Percentiles rank a stretch among this genome's conserved stretches.
Conservation (phyloP, 2,888 invertebrate genomes). For the Empis stercorea region DNA sequence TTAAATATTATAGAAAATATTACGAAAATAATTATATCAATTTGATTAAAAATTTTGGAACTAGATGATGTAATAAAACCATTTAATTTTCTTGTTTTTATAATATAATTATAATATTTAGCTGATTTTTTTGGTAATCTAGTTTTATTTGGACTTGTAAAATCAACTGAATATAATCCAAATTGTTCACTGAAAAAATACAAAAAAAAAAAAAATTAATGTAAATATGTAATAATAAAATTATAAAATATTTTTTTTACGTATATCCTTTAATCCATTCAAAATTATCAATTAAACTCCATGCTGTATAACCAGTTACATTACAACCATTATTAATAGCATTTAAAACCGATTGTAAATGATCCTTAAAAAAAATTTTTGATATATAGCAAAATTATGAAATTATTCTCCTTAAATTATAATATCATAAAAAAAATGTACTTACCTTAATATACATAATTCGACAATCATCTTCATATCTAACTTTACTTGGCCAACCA, state of each 20-base stretch:
- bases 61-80: neutral
- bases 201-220: slow-evolving; percentile 3
- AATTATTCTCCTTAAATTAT: no score
- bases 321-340: slow-evolving; percentile 24
- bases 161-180: slow-evolving; percentile 57
- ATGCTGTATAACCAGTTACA: slow-evolving; percentile 22
- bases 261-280: slow-evolving; percentile 26
- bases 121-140: slow-evolving; percentile 53
- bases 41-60: no score
- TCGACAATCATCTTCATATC: slow-evolving; percentile 33
- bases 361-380: slow-evolving; percentile 28
- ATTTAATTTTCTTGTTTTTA: slow-evolving; percentile 27
- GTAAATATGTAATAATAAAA: slow-evolving; percentile 6
- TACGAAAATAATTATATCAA: no score
- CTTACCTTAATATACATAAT: slow-evolving; percentile 20
- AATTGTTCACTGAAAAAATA: slow-evolving; percentile 45
- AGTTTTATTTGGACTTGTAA: slow-evolving; percentile 41
- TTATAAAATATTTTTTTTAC: slow-evolving; percentile 15
- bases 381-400: no score
- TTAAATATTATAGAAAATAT: no score
- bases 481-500: slow-evolving; percentile 40
- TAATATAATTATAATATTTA: slow-evolving; percentile 41
- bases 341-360: slow-evolving; percentile 22
- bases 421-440: neutral
- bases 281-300: slow-evolving; percentile 29